phyloP scores from a whole-genome alignment of 2,888 invertebrate species.

The Sarcophaga variegata region DNA sequence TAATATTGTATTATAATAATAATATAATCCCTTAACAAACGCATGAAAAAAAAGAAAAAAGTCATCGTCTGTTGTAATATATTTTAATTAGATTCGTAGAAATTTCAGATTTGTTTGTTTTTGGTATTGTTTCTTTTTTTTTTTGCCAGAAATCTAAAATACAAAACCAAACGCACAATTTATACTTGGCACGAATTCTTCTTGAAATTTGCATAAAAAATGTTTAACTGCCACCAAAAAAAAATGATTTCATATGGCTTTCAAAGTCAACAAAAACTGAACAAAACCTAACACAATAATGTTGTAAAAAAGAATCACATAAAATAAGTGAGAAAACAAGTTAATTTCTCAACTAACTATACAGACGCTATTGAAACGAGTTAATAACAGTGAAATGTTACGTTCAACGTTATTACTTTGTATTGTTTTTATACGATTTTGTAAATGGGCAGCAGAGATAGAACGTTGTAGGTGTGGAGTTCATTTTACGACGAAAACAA shows the following conservation, averaged over 20 bases:
- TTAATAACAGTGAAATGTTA: background rate
- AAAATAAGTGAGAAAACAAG: constrained; percentile 8
- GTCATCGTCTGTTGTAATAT: background rate
- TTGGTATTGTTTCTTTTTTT: too few relatives aligned
- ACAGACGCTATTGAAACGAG: constrained; percentile 15
- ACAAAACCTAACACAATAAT: background rate
- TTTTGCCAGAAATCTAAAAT: constrained; percentile 9
- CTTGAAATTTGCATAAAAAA: constrained; percentile 58
- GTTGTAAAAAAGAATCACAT: background rate
- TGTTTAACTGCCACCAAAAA: constrained; percentile 27
- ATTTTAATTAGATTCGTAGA: constrained; percentile 13
- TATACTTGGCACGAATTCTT: constrained; percentile 36
- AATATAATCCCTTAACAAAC: constrained; percentile 13
- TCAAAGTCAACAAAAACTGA: background rate
- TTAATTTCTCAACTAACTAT: constrained; percentile 1
- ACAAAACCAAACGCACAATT: constrained; percentile 39
- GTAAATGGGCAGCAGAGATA: too few relatives aligned
- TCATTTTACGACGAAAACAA: too few relatives aligned
- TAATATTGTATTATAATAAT: too few relatives aligned
- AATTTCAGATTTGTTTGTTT: too few relatives aligned
- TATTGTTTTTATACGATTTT: too few relatives aligned
- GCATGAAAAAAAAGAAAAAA: background rate
- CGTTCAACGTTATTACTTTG: too few relatives aligned
- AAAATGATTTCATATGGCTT: constrained; percentile 17
- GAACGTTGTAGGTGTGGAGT: too few relatives aligned